Base-by-base conservation (phyloP, 2,888 invertebrate species). In the Zygaena filipendulae region DNA sequence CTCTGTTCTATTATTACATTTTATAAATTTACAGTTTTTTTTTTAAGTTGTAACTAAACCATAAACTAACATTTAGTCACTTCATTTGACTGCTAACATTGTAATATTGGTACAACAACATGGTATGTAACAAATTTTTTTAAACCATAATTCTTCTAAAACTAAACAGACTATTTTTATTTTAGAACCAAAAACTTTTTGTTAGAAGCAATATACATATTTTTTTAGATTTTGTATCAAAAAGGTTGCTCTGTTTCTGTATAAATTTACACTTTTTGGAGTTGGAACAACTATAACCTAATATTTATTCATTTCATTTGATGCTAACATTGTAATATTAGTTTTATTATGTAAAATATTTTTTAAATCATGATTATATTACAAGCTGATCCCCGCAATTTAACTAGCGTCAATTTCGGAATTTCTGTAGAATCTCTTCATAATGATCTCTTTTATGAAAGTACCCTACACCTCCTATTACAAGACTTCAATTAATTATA, bases 251-350 rank as follows among this genome's bases (percentile, higher is more conserved):
- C 11, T 11, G 6, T 23, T 11, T 21, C 11, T 21, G 10, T 21
- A 5, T 12, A 11, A 23, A 23, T 23, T 23, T 23, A n/a, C n/a
- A n/a, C n/a, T n/a, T n/a, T n/a, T n/a, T n/a, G n/a, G n/a, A n/a
- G n/a, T n/a, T n/a, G n/a, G n/a, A n/a, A n/a, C n/a, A 20, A 25
- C 19, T 13, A 25, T 16, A 11, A 25, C n/a, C 13, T 13, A 19
- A 25, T 25, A 34, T 34, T 23, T 31, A 59, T 59, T 54, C 55
- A 60, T 58, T 37, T 53, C 52, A 45, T 49, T 52, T 59, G 52
- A 63, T 43, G 42, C 49, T 56, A 63, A 62, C 59, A 56, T 57
- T 62, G 59, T 62, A 52, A 56, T 60, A 62, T n/a, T n/a, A n/a
- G 52, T 41, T 38, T n/a, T n/a, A n/a, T n/a, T 47, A 38, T 40